Percentiles rank a stretch among this genome's conserved stretches.
Conservation (phyloP, 2,113 vertebrate species). For the Eulemur macaco region DNA sequence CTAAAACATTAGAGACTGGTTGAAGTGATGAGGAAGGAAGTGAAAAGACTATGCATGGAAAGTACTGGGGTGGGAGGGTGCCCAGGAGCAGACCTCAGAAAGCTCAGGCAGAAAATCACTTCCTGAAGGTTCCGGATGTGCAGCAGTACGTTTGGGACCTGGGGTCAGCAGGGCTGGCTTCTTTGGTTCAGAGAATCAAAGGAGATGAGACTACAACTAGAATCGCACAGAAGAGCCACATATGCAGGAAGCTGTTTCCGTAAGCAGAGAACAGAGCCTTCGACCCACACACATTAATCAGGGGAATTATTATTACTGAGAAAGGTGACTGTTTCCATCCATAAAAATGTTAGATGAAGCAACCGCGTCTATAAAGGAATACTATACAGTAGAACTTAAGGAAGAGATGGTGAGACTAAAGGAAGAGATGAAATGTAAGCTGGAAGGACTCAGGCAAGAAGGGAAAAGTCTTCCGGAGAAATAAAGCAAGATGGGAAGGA, state of each 20-base stretch:
- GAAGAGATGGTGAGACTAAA: not conserved
- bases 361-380: not conserved
- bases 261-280: not conserved
- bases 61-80: accelerated
- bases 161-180: not conserved
- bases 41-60: not conserved
- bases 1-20: not conserved
- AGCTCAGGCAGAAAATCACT: not conserved
- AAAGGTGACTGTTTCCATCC: not conserved
- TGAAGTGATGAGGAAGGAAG: not conserved
- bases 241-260: not conserved
- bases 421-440: not conserved
- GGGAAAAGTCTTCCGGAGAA: not conserved
- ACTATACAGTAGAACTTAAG: not conserved
- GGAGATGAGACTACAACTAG: too few species aligned
- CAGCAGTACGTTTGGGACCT: not conserved
- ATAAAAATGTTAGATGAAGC: not conserved
- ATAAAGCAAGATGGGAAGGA: not conserved
- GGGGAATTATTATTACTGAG: not conserved
- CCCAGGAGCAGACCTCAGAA: not conserved
- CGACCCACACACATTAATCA: not conserved
- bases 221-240: not conserved
- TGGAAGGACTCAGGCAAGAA: not conserved
- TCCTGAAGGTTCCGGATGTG: not conserved
- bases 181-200: not conserved